Percentiles rank a stretch among this genome's conserved stretches.
phyloP scores from a whole-genome alignment of 2,888 invertebrate species.

The Thysanoteuthis rhombus region DNA sequence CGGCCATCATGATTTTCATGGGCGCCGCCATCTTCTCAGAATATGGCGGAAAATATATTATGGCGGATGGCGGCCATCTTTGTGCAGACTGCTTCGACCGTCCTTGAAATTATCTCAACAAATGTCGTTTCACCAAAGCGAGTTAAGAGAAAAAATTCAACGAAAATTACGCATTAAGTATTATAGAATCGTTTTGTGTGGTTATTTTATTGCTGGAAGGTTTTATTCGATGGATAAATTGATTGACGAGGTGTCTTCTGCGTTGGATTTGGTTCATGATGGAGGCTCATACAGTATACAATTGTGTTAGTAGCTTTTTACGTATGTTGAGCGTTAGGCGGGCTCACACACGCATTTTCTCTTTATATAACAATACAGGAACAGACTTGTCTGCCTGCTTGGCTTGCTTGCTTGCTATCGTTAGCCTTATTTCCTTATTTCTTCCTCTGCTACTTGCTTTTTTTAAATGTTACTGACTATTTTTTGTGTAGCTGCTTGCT shows the following conservation, averaged over 20 bases:
- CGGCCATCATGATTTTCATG: constrained; percentile 72
- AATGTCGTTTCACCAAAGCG: not conserved
- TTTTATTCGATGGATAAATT: not conserved
- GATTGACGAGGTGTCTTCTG: not conserved
- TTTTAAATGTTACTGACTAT: too few species aligned
- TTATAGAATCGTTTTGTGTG: not conserved
- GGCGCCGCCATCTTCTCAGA: constrained; percentile 75
- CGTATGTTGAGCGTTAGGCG: not conserved
- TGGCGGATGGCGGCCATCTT: constrained; percentile 70
- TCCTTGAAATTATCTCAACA: constrained; percentile 20
- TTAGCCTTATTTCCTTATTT: too few species aligned
- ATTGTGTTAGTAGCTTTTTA: not conserved
- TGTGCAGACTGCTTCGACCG: constrained; percentile 28
- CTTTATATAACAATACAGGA: not conserved
- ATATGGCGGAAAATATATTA: constrained; percentile 72
- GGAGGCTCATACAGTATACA: not conserved
- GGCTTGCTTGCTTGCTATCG: too few species aligned
- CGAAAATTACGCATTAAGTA: not conserved
- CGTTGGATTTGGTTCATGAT: not conserved
- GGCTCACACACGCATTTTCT: not conserved
- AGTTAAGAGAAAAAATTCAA: not conserved
- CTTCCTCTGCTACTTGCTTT: too few species aligned
- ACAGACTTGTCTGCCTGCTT: not conserved
- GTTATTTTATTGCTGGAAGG: not conserved
- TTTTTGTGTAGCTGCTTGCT: too few species aligned